Percentiles rank a stretch among this genome's conserved stretches.
Evolutionary conservation across 1,140 invertebrate genomes (phyloP).

Genomic region (Mizuhopecten yessoensis): DNA sequence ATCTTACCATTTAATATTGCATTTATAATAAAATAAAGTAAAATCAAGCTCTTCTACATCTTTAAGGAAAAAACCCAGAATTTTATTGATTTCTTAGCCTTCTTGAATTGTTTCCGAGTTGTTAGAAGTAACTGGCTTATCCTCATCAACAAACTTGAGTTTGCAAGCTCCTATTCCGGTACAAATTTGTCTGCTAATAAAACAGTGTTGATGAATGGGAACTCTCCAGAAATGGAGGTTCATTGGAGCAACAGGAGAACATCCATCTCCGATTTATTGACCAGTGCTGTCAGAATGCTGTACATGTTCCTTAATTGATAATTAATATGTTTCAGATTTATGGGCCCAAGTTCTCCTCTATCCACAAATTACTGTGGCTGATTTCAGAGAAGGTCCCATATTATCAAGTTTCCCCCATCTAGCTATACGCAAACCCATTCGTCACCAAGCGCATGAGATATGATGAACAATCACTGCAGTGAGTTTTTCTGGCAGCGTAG

Average conservation of each 20-base stretch:
- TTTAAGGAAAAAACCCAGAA: background rate
- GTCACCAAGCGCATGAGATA: background rate
- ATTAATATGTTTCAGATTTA: constrained; percentile 28
- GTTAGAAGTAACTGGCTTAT: constrained; percentile 1
- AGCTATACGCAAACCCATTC: background rate
- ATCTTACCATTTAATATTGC: background rate
- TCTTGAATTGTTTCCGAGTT: background rate
- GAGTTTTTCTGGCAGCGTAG: constrained; percentile 5
- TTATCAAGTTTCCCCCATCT: background rate
- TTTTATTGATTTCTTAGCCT: background rate
- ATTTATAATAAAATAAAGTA: background rate
- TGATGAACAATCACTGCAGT: constrained; percentile 11
- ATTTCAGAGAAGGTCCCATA: background rate
- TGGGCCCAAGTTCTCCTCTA: background rate
- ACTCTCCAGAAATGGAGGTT: constrained; percentile 25
- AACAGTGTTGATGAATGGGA: background rate
- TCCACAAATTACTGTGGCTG: background rate
- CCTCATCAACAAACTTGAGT: background rate
- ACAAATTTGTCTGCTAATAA: background rate
- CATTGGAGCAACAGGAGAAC: constrained; percentile 37
- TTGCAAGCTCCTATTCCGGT: background rate
- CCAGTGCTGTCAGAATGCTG: background rate
- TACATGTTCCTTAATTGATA: constrained; percentile 27
- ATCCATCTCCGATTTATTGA: background rate
- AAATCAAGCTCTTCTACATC: background rate